These are phyloP conservation scores for Xerus inauris DNA, from an alignment of 2,113 vertebrate species.

Conservation along the genomic window DNA sequence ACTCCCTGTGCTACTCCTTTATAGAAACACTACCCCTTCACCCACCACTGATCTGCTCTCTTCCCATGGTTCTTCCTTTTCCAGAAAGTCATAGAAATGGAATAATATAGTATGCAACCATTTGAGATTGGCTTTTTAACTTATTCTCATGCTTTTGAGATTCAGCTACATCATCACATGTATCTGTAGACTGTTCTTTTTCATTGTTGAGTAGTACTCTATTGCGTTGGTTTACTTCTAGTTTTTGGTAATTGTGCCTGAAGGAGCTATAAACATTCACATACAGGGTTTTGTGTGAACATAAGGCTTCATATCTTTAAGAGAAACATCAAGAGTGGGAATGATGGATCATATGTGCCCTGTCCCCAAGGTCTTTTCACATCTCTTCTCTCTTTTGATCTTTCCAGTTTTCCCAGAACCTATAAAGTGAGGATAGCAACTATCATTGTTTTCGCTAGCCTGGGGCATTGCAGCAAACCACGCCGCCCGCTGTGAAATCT, in stretches of 20 bases:
- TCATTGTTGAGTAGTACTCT: neutral
- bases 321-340: neutral
- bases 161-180: neutral
- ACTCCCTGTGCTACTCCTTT: too few species aligned
- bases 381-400: neutral
- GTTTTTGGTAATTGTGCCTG: neutral
- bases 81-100: neutral
- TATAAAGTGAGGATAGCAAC: neutral
- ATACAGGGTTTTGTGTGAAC: neutral
- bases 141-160: neutral
- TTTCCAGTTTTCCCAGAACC: neutral
- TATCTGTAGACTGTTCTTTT: neutral
- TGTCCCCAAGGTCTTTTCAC: neutral
- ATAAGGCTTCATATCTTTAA: neutral
- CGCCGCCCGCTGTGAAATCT: neutral
- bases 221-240: neutral
- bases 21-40: neutral
- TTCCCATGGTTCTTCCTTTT: neutral
- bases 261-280: neutral
- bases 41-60: neutral
- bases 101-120: neutral
- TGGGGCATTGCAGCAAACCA: neutral
- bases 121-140: neutral
- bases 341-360: neutral
- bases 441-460: neutral